These are phyloP conservation scores for Drosophila pseudoananassae DNA, from an alignment of 1,140 invertebrate species.

Conservation along the genomic window DNA sequence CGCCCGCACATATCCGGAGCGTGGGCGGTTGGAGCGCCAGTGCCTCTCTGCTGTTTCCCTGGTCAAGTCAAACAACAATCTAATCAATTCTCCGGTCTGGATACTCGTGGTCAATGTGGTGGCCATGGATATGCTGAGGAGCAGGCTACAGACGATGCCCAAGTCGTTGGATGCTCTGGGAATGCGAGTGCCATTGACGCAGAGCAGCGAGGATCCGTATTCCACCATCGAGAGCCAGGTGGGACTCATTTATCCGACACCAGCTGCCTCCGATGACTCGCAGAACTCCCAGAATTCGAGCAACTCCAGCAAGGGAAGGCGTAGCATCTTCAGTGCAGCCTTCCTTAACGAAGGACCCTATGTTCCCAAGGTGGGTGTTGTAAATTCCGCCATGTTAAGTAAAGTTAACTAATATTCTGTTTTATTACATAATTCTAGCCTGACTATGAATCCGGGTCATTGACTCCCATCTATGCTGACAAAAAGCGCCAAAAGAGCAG, in stretches of 20 bases:
- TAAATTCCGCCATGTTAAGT: neutral
- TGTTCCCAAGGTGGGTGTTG: slow-evolving; percentile 75
- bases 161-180: slow-evolving; percentile 75
- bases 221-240: slow-evolving; percentile 83
- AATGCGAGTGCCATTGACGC: slow-evolving; percentile 64
- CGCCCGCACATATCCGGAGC: slow-evolving; percentile 93
- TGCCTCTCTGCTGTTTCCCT: slow-evolving; percentile 95
- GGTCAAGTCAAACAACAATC: slow-evolving; percentile 93
- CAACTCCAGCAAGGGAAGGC: slow-evolving; percentile 71
- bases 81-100: slow-evolving; percentile 97
- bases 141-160: slow-evolving; percentile 89
- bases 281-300: slow-evolving; percentile 78
- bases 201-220: slow-evolving; percentile 80
- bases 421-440: slow-evolving; percentile 41
- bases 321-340: slow-evolving; percentile 73
- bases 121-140: slow-evolving; percentile 97
- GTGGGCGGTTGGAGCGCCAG: slow-evolving; percentile 93
- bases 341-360: slow-evolving; percentile 80
- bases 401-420: neutral
- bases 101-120: slow-evolving; percentile 98
- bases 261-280: slow-evolving; percentile 79
- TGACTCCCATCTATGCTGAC: slow-evolving; percentile 62
- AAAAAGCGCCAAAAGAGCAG: slow-evolving; percentile 71
- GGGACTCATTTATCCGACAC: slow-evolving; percentile 79
- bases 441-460: slow-evolving; percentile 66